Conservation (phyloP, 2,113 vertebrate species). For the Gymnarchus niloticus region DNA sequence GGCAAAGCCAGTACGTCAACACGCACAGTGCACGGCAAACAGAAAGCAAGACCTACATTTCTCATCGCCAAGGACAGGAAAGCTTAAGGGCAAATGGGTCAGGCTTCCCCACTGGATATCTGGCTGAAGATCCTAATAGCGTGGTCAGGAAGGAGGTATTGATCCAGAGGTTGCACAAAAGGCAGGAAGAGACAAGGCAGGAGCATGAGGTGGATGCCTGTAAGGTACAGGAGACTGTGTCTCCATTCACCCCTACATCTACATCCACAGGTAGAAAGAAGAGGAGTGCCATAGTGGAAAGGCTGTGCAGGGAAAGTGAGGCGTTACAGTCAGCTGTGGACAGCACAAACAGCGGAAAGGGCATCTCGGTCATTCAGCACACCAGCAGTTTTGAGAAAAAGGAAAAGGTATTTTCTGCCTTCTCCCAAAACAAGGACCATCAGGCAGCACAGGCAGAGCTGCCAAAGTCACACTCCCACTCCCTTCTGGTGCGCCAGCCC, state of each 20-base stretch:
- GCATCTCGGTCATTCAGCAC: conserved; percentile 94
- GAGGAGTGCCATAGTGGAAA: conserved; percentile 30
- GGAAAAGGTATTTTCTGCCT: conserved; percentile 58
- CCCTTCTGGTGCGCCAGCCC: conserved; percentile 79
- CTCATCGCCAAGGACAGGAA: not conserved
- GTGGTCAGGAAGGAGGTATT: conserved; percentile 65
- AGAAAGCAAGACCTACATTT: not conserved
- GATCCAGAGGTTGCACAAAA: conserved; percentile 79
- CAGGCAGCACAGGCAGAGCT: conserved; percentile 43
- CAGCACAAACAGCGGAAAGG: conserved; percentile 70
- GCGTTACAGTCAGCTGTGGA: conserved; percentile 35
- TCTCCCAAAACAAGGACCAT: conserved; percentile 41
- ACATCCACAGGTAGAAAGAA: conserved; percentile 49
- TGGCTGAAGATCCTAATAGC: conserved; percentile 57
- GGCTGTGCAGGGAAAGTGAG: conserved; percentile 29
- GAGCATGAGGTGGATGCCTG: conserved; percentile 71
- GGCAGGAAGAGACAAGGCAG: conserved; percentile 86
- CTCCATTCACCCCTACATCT: conserved; percentile 47
- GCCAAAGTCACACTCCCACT: conserved; percentile 54
- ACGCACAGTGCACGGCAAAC: not conserved
- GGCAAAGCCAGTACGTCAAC: not conserved
- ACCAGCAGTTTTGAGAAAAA: conserved; percentile 92
- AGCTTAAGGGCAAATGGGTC: not conserved
- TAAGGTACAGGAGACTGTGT: conserved; percentile 43
- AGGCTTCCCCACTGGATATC: conserved; percentile 43